phyloP scores from a whole-genome alignment of 1,140 invertebrate species.

The Telenomus remus region DNA sequence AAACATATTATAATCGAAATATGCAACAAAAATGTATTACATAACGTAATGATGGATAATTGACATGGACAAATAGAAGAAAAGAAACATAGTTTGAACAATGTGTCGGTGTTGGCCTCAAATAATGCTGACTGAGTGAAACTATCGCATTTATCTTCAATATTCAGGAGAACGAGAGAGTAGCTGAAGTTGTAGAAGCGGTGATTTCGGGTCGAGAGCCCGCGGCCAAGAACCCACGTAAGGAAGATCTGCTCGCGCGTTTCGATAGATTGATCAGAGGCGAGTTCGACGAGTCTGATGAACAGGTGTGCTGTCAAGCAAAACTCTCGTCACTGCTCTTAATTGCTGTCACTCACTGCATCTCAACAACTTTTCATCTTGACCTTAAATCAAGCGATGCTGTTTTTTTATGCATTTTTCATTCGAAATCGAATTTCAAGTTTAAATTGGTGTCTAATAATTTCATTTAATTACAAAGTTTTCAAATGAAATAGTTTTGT shows the following conservation, averaged over 20 bases:
- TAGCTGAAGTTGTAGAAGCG: constrained; percentile 59
- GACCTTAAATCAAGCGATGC: no score
- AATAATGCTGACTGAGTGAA: constrained; percentile 49
- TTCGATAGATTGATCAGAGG: constrained; percentile 67
- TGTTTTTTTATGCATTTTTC: no score
- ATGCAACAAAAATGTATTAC: constrained; percentile 3
- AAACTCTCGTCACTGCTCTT: neutral
- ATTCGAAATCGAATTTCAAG: no score
- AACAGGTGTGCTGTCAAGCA: constrained; percentile 60
- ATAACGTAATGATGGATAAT: constrained; percentile 14
- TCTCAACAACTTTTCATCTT: neutral
- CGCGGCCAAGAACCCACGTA: constrained; percentile 62
- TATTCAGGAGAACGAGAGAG: constrained; percentile 66
- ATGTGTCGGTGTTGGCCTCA: constrained; percentile 50
- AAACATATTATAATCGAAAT: no score
- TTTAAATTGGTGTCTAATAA: no score
- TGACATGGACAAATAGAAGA: constrained; percentile 14
- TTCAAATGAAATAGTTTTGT: no score
- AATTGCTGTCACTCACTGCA: neutral
- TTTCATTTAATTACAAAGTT: no score
- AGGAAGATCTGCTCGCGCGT: constrained; percentile 67
- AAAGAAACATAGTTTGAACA: constrained; percentile 31
- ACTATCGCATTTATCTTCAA: constrained; percentile 47
- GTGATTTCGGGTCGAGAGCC: constrained; percentile 59
- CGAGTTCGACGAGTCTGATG: constrained; percentile 58